A percentile compares a stretch with the other conserved stretches of the same genome.
These are phyloP conservation scores for Odontamblyopus lacepedii DNA, from an alignment of 2,797 vertebrate species.

Conservation along the genomic window DNA sequence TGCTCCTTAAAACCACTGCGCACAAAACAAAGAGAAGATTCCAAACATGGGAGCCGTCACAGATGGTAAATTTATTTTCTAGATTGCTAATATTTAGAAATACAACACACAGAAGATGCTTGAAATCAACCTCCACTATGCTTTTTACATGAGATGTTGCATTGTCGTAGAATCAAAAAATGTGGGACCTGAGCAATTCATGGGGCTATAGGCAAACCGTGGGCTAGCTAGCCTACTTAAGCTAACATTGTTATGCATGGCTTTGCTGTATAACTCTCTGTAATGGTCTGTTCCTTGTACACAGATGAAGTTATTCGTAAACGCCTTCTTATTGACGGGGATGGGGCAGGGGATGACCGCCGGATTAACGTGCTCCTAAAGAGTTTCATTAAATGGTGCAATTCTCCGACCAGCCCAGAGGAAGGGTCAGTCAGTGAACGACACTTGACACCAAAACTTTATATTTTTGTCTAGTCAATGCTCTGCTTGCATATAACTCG, in stretches of 20 bases:
- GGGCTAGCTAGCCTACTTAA: constrained; percentile 25
- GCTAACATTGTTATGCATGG: neutral
- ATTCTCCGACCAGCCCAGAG: constrained; percentile 87
- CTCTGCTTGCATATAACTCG: neutral
- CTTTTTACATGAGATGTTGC: neutral
- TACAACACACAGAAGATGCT: neutral
- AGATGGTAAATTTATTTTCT: constrained; percentile 65
- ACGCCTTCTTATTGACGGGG: constrained; percentile 95
- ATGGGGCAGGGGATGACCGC: constrained; percentile 95
- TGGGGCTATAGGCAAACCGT: neutral
- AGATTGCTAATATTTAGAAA: neutral
- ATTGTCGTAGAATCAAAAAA: neutral
- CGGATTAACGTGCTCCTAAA: constrained; percentile 95
- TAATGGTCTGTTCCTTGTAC: neutral
- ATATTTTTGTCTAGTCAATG: no score
- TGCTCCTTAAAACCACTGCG: constrained; percentile 34
- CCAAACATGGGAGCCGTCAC: constrained; percentile 79
- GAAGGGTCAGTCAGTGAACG: constrained; percentile 81
- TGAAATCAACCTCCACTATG: neutral
- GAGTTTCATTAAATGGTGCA: constrained; percentile 96
- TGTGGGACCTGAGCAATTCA: rapidly evolving
- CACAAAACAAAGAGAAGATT: neutral
- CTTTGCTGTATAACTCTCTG: neutral
- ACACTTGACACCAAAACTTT: no score
- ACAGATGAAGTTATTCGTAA: constrained; percentile 95